A percentile compares a stretch with the other conserved stretches of the same genome.
Evolutionary conservation across 2,888 invertebrate genomes (phyloP).

Genomic region (Netelia virgata): DNA sequence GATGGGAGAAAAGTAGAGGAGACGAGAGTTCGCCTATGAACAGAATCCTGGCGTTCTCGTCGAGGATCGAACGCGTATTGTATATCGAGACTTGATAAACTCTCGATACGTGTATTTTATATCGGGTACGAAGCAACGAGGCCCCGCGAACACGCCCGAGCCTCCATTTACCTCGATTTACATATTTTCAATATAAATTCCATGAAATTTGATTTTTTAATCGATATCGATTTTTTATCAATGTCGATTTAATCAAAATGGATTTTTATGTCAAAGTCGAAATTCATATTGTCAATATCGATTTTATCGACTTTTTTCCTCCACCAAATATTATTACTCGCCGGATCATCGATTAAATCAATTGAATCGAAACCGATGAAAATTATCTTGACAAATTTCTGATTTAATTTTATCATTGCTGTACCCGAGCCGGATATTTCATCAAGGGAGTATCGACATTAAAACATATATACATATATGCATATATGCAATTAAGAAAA

Average conservation of each 20-base stretch:
- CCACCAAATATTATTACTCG: too few species aligned
- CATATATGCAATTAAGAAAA: conserved; percentile 41
- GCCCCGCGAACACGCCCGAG: not conserved
- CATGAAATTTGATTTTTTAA: not conserved
- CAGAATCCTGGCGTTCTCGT: conserved; percentile 37
- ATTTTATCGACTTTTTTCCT: too few species aligned
- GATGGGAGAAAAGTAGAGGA: conserved; percentile 30
- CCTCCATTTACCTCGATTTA: not conserved
- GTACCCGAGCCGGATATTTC: conserved; percentile 53
- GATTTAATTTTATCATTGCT: conserved; percentile 39
- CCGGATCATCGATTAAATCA: not conserved
- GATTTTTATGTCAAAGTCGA: too few species aligned
- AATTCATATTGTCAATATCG: too few species aligned
- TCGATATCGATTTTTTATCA: not conserved
- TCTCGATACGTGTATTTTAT: conserved; percentile 3
- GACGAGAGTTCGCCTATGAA: conserved; percentile 19
- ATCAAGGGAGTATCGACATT: conserved; percentile 59
- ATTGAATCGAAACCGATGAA: not conserved
- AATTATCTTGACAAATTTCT: not conserved
- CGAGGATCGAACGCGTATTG: conserved; percentile 42
- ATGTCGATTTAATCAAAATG: not conserved
- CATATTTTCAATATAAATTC: not conserved
- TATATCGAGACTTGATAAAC: conserved; percentile 44
- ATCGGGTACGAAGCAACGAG: not conserved
- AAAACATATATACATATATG: conserved; percentile 40